These are phyloP conservation scores for Sylvia atricapilla DNA, from an alignment of 2,113 vertebrate species.

Conservation along the genomic window DNA sequence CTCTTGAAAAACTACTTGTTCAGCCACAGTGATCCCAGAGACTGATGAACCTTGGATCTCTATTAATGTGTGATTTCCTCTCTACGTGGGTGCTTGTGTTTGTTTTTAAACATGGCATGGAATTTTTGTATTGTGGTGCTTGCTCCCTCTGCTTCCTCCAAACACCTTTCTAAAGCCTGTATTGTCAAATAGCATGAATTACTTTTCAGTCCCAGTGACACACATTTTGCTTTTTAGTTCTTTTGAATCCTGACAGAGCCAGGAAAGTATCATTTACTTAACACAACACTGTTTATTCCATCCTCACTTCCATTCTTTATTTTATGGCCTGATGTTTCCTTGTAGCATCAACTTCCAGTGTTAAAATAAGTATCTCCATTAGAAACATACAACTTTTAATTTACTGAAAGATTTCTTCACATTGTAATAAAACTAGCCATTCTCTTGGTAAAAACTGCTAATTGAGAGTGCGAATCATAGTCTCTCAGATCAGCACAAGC, in stretches of 20 bases:
- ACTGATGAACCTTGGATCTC: neutral
- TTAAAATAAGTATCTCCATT: neutral
- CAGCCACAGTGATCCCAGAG: neutral
- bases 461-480: neutral
- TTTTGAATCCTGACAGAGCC: constrained; percentile 5
- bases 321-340: constrained; percentile 10
- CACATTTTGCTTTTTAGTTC: constrained; percentile 24
- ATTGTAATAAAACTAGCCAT: neutral
- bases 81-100: neutral
- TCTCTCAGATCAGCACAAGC: neutral
- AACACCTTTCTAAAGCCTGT: neutral
- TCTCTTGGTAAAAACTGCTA: neutral
- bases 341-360: neutral
- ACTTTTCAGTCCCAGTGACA: constrained; percentile 20
- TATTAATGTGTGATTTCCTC: neutral
- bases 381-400: neutral
- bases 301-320: constrained; percentile 7
- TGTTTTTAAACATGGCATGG: constrained; percentile 54
- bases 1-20: neutral
- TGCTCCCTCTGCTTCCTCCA: constrained; percentile 8
- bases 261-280: constrained; percentile 19
- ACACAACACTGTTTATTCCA: constrained; percentile 21
- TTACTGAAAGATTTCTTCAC: neutral
- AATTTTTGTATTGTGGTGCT: constrained; percentile 26
- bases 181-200: constrained; percentile 18